Conservation (phyloP, 2,113 vertebrate species). For the Leuciscus idus region DNA sequence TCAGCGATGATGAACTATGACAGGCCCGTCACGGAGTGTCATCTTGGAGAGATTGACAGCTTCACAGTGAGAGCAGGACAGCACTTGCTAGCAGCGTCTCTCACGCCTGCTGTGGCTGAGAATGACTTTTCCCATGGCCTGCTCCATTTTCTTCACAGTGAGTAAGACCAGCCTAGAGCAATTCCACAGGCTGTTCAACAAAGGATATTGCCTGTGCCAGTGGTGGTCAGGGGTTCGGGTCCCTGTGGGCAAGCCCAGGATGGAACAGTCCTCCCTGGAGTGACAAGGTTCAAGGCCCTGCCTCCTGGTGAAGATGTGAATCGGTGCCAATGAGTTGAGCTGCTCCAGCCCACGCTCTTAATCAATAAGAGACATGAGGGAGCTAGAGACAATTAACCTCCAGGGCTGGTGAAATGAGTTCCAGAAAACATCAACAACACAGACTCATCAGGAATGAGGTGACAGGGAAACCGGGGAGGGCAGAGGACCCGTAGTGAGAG, state of each 20-base stretch:
- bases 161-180: conserved; percentile 19
- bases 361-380: conserved; percentile 45
- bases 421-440: conserved; percentile 38
- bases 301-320: neutral
- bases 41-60: conserved; percentile 27
- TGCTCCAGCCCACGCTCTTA: conserved; percentile 20
- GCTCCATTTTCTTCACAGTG: conserved; percentile 26
- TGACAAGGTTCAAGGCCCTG: conserved; percentile 32
- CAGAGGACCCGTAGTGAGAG: conserved; percentile 15
- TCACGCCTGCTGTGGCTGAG: conserved; percentile 26
- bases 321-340: conserved; percentile 12
- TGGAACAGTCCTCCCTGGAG: conserved; percentile 22
- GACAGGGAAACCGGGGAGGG: conserved; percentile 13
- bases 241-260: conserved; percentile 22
- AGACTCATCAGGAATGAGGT: conserved; percentile 40
- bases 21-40: conserved; percentile 19
- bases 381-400: conserved; percentile 52
- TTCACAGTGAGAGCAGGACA: neutral
- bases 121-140: conserved; percentile 38
- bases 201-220: neutral
- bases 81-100: conserved; percentile 11
- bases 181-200: neutral
- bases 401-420: conserved; percentile 40
- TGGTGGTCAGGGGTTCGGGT: conserved; percentile 24
- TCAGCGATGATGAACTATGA: conserved; percentile 8